Evolutionary conservation across 2,888 invertebrate genomes (phyloP), one percentile per base, ranked within the genome.

Genomic region (Augiades crinisus): DNA sequence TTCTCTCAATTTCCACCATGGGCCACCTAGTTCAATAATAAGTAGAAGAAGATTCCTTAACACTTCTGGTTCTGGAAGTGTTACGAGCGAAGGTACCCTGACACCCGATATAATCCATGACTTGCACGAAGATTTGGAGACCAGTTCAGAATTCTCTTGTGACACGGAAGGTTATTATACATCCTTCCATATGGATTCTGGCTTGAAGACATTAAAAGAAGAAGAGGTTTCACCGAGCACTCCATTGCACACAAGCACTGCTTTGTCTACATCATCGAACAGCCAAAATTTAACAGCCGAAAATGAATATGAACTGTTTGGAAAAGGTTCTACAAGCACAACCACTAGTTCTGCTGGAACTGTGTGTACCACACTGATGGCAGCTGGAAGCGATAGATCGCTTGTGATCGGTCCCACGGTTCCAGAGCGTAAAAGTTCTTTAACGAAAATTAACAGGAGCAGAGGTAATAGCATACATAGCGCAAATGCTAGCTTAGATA

Each of bases 161-260:
- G 99, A 99, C 73, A 98, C 98, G 1, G 99, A 99, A 83, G 99
- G 99, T 5, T 99, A 98, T 79, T 99, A 98, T 78, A 99, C 99
- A 0, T 98, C 98, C 13, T 99, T 99, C 90, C 98, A 99, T 80
- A 94, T 97, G 92, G 98, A 99, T 80, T 97, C 97, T 50, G 98
- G 98, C 0, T 81, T 99, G 57, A 95, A 95, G 71, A 95, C 96
- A 0, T 83, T 96, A 8, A 94, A 95, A 70, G 96, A 96, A 79
- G 91, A 93, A 57, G 82, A 90, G 58, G 67, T 85, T 37, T 81
- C 83, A 33, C 94, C 94, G 0, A 92, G 93, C 57, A 94, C 94
- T 16, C 95, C 95, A 1, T 75, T 95, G 70, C 94, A 94, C 72
- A 92, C 92, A 7, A 93, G 93, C 37, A 92, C 91, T 38, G 92